Percentiles rank a stretch among this genome's conserved stretches.
phyloP scores from a whole-genome alignment of 1,140 invertebrate genomes.

The Drosophila mayri region DNA sequence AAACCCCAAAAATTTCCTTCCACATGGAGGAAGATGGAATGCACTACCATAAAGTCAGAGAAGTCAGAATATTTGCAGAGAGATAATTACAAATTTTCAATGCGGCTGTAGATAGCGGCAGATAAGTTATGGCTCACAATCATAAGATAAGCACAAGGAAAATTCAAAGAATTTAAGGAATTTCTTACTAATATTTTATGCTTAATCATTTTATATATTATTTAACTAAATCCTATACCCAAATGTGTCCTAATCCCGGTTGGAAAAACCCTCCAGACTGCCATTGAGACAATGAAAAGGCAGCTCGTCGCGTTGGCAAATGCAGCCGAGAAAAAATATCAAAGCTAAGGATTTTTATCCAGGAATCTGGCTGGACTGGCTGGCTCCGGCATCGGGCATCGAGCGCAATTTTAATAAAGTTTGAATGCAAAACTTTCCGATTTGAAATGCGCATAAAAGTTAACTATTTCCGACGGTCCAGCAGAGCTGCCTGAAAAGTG shows the following conservation, averaged over 20 bases:
- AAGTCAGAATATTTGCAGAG: neutral
- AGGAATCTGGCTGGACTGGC: neutral
- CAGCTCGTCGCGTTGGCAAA: conserved; percentile 22
- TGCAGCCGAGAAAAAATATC: conserved; percentile 36
- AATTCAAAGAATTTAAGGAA: neutral
- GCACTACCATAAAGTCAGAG: conserved; percentile 21
- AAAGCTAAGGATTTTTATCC: conserved; percentile 12
- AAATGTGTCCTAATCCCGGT: conserved; percentile 1
- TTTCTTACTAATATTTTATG: neutral
- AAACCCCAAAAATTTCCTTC: conserved; percentile 3
- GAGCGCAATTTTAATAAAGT: conserved; percentile 81
- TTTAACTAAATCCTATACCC: neutral
- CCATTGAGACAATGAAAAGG: conserved; percentile 21
- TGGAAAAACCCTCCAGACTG: neutral
- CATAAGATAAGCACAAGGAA: neutral
- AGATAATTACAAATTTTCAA: conserved; percentile 24
- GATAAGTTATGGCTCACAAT: neutral
- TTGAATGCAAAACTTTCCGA: conserved; percentile 80
- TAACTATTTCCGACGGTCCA: conserved; percentile 75
- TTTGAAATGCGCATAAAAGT: conserved; percentile 82
- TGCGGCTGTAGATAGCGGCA: neutral
- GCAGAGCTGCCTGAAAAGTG: conserved; percentile 21
- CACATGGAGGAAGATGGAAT: conserved; percentile 36
- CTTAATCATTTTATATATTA: neutral
- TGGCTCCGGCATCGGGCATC: conserved; percentile 43